Base-by-base conservation (phyloP, 2,113 vertebrate genomes). In the Panthera uncia region DNA sequence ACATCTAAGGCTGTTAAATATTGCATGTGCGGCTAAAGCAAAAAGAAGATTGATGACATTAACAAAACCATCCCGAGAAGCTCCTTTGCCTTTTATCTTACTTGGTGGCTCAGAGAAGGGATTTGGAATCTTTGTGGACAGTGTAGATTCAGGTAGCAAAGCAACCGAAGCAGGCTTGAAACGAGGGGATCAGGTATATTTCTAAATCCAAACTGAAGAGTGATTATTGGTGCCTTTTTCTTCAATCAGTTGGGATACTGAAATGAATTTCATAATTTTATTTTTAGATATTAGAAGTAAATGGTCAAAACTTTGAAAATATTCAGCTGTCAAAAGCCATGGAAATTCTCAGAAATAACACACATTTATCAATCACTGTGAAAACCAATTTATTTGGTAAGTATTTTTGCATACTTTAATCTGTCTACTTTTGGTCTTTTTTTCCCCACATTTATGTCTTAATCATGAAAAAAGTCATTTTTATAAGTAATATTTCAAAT, bases 221-320 rank as follows among this genome's bases (percentile, higher is more conserved):
- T 68, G 21, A 84, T 55, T 73, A 29, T 55, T 73, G 50, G 3
- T 91, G 16, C 33, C 12, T 31, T 7, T 38, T 36, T n/a, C 12
- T 88, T 48, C 16, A 57, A 19, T 81, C 63, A 55, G 0, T 55
- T 48, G 19, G 80, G 45, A 91, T 82, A 76, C 61, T 61, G 63
- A 89, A 52, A 76, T 79, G 89, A 38, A 87, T 61, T 96, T 33
- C 85, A n/a, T 96, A 89, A 61, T 93, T 98, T 87, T 65, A 81
- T 55, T 98, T 98, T 92, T 98, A 99, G 99, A 99, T 99, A 98
- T 96, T 99, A 98, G 99, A 99, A 98, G 99, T 99, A 84, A 99
- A 99, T 86, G 99, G 99, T 88, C 99, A 99, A 98, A 99, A 99
- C 97, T 99, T 99, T 98, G 99, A 99, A 99, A 99, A 99, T 83